A percentile compares a stretch with the other conserved stretches of the same genome.
Conservation (phyloP, 2,888 invertebrate species). For the Caradrina clavipalpis region DNA sequence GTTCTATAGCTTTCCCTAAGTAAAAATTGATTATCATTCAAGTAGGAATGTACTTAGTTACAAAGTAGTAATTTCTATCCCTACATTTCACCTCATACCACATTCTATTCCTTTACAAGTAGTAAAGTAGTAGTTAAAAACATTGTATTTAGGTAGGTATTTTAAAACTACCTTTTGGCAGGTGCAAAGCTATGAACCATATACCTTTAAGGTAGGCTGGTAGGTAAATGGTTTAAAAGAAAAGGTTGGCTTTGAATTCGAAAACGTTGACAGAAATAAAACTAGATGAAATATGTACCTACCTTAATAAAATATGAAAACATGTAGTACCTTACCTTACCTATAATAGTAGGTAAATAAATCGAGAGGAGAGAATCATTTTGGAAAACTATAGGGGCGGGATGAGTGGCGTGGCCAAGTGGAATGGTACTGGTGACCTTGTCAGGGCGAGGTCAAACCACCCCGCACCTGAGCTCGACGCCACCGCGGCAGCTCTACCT, state of each 20-base stretch:
- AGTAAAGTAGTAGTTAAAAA: no score
- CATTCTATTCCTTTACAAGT: constrained; percentile 57
- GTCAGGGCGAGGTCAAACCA: constrained; percentile 85
- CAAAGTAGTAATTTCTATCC: no score
- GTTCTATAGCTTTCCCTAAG: no score
- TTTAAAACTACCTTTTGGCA: no score
- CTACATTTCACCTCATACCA: constrained; percentile 70
- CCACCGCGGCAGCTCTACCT: constrained; percentile 78
- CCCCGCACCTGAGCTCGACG: constrained; percentile 69
- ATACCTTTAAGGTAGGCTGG: no score
- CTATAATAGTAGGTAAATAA: constrained; percentile 42
- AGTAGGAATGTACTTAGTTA: no score
- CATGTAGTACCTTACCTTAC: neutral
- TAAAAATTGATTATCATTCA: no score
- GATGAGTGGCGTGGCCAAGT: constrained; percentile 80
- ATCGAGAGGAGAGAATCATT: constrained; percentile 71
- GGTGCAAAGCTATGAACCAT: no score
- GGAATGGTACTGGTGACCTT: constrained; percentile 87
- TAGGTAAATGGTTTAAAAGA: no score
- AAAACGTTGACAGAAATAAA: constrained; percentile 16
- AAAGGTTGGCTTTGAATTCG: no score
- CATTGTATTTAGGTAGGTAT: no score
- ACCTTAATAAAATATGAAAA: constrained; percentile 18
- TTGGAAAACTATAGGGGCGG: constrained; percentile 80
- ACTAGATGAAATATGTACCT: constrained; percentile 1